Conservation (phyloP, 2,113 vertebrate genomes). For the Nesospiza acunhae region DNA sequence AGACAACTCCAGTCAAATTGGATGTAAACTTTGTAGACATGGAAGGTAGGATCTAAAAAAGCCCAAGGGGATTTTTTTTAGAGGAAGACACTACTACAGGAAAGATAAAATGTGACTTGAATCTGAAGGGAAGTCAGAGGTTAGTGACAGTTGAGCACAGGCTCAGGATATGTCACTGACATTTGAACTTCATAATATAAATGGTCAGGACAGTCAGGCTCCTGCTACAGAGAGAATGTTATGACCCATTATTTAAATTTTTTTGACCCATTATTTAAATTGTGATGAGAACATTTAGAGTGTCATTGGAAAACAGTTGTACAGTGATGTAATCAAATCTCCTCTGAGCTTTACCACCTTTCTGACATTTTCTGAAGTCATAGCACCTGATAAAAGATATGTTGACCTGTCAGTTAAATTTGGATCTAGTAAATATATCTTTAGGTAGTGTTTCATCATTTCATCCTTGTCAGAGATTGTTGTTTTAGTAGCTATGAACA, state of each 20-base stretch:
- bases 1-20: background rate
- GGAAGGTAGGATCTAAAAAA: background rate
- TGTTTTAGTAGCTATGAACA: background rate
- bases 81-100: background rate
- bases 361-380: background rate
- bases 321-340: background rate
- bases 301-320: background rate
- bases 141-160: background rate
- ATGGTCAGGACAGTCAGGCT: background rate
- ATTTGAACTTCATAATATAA: background rate
- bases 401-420: conserved; percentile 21
- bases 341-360: background rate
- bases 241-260: background rate
- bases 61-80: background rate
- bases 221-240: background rate
- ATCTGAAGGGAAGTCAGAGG: background rate
- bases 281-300: background rate
- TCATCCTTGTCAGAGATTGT: background rate
- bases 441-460: background rate
- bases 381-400: background rate
- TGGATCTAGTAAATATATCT: background rate
- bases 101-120: background rate
- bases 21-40: background rate
- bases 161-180: background rate
- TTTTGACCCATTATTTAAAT: background rate